Evolutionary conservation across 2,113 vertebrate genomes (phyloP).

Genomic region (Amazona vittata): DNA sequence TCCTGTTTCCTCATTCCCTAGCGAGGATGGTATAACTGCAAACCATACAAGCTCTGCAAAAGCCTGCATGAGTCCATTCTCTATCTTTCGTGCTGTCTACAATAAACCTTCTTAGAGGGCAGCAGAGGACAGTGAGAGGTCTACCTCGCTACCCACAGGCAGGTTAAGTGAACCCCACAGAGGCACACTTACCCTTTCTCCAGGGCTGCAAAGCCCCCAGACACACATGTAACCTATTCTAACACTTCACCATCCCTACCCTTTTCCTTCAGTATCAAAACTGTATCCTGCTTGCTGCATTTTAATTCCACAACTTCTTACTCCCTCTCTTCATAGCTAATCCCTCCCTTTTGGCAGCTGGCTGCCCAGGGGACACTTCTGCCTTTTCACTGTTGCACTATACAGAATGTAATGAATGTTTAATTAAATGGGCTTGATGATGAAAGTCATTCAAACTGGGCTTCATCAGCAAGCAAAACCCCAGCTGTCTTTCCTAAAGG

Average conservation of each 20-base stretch:
- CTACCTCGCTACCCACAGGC: not conserved
- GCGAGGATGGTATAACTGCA: not conserved
- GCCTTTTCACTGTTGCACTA: not conserved
- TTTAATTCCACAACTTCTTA: not conserved
- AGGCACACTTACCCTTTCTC: not conserved
- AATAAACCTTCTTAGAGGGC: not conserved
- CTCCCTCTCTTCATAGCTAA: not conserved
- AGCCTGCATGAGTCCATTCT: not conserved
- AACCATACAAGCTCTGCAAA: not conserved
- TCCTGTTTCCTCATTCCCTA: not conserved
- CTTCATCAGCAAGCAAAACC: constrained; percentile 34
- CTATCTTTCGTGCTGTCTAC: not conserved
- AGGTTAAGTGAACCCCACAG: not conserved
- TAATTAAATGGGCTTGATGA: constrained; percentile 52
- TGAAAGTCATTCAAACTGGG: constrained; percentile 40
- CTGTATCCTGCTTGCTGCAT: not conserved
- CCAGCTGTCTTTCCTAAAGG: constrained; percentile 30
- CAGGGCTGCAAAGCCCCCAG: not conserved
- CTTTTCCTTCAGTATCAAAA: not conserved
- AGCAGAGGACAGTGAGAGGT: not conserved
- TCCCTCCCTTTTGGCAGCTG: not conserved
- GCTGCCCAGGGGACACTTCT: not conserved
- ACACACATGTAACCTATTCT: not conserved
- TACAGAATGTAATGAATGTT: constrained; percentile 35
- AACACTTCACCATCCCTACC: not conserved